Percentiles rank a stretch among this genome's conserved stretches.
Conservation (phyloP, 2,113 vertebrate genomes). For the Caranx ignobilis region DNA sequence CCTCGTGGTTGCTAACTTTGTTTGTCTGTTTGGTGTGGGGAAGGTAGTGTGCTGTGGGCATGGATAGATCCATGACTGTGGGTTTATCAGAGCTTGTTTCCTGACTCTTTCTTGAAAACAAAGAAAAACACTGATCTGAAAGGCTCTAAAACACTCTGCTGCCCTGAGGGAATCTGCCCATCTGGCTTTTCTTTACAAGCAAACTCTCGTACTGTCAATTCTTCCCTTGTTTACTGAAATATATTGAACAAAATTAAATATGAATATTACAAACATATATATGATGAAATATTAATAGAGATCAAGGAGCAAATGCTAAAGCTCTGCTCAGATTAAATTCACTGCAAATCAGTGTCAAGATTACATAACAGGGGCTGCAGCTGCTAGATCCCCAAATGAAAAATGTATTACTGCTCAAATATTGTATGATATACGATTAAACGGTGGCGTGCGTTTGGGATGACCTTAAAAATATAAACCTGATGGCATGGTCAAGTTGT, state of each 20-base stretch:
- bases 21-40: background rate
- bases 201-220: too few species aligned
- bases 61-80: too few species aligned
- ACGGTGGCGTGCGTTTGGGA: background rate
- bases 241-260: too few species aligned
- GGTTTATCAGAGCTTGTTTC: too few species aligned
- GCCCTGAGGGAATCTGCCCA: too few species aligned
- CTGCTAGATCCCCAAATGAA: slow-evolving; percentile 18
- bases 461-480: slow-evolving; percentile 14
- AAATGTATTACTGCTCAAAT: slow-evolving; percentile 3
- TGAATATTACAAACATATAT: background rate
- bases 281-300: background rate
- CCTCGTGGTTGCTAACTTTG: too few species aligned
- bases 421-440: slow-evolving; percentile 41
- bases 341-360: slow-evolving; percentile 7
- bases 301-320: background rate
- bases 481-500: background rate
- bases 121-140: too few species aligned
- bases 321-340: slow-evolving; percentile 28
- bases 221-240: too few species aligned
- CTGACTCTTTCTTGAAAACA: too few species aligned
- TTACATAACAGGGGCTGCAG: slow-evolving; percentile 43
- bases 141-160: too few species aligned
- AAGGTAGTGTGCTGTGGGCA: too few species aligned
- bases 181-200: too few species aligned